Base-by-base conservation (phyloP, 2,113 vertebrate genomes). In the Acrocephalus arundinaceus region DNA sequence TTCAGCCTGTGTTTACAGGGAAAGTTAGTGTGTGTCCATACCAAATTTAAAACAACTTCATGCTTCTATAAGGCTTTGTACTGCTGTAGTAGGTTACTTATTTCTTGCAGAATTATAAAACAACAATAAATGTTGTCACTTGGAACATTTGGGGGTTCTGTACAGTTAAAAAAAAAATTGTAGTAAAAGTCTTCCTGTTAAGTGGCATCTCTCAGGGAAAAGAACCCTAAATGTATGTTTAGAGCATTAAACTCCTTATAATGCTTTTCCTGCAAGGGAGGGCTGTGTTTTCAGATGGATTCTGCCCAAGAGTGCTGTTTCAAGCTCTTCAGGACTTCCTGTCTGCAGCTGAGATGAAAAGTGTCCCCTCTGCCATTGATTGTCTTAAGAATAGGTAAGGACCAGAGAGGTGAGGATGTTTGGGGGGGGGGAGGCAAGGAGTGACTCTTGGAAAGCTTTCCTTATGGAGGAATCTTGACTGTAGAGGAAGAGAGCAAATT, bases 151-250 rank as follows among this genome's bases (percentile, higher is more conserved):
- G 28, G 8, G 27, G 8, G 3, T 5, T 51, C 35, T 68, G 41
- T 37, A 46, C 4, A 1, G 18, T 55, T 31, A 7, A 0, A 1
- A n/a, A 59, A 33, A 33, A 33, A 57, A 20, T 1, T 9, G 30
- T 27, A 16, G 20, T 30, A 6, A 5, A 57, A 59, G 27, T 15
- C 3, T 3, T 58, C 13, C 18, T 66, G 12, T 46, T 68, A 27
- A 11, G 59, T n/a, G 9, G 15, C 8, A 23, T 52, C 43, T 84
- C 71, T 57, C 30, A 59, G 61, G 11, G 8, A 22, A 66, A 68
- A 20, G 51, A 25, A 11, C 3, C 4, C 10, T 54, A 33, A 88
- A 35, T 2, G 0, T 6, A 39, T 27, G 5, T 20, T 74, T 31
- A n/a, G 23, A 59, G 23, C 27, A 72, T 67, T 33, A 24, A 57